phyloP scores from a whole-genome alignment of 2,113 vertebrate genomes.

The Cardinalis cardinalis region DNA sequence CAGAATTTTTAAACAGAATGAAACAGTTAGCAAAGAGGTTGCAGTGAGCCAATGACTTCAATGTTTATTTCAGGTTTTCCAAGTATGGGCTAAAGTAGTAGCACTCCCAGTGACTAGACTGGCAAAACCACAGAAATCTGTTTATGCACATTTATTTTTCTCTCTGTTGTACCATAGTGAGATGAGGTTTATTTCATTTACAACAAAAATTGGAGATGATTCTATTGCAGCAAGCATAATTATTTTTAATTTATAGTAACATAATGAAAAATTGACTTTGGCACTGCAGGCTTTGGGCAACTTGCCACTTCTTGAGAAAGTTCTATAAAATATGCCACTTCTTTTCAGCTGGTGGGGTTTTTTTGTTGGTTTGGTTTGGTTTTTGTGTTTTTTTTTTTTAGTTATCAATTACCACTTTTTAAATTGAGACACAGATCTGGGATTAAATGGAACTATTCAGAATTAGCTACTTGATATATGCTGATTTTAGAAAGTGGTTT shows the following conservation, averaged over 20 bases:
- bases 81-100: not conserved
- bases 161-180: not conserved
- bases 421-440: not conserved
- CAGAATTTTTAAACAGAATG: not conserved
- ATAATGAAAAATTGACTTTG: not conserved
- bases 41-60: not conserved
- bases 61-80: not conserved
- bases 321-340: not conserved
- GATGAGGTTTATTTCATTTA: not conserved
- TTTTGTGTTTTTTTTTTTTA: no score
- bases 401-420: not conserved
- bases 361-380: not conserved
- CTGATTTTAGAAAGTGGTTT: not conserved
- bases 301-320: not conserved
- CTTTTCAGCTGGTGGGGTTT: not conserved
- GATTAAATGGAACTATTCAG: not conserved
- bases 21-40: not conserved
- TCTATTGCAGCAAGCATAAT: not conserved
- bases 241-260: constrained; percentile 20
- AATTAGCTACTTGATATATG: not conserved
- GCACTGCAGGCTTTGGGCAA: not conserved
- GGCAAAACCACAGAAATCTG: not conserved
- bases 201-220: not conserved
- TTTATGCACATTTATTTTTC: not conserved
- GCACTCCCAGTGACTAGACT: not conserved